Evolutionary conservation across 2,113 vertebrate genomes (phyloP), one percentile per base, ranked within the genome.

Genomic region (Phalacrocorax pelagicus): DNA sequence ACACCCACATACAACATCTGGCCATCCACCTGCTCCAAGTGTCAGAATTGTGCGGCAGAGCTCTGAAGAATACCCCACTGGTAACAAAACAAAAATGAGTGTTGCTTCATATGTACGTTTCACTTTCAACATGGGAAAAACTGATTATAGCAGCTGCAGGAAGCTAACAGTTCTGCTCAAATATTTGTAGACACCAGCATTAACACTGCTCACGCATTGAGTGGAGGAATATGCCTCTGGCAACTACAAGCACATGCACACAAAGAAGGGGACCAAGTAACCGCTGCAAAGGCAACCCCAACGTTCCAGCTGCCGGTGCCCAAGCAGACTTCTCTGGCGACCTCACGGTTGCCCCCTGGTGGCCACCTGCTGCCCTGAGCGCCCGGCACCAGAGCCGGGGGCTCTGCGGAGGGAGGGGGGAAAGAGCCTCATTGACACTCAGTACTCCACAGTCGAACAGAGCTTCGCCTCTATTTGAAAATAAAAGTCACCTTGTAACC

Each of bases 71-170:
- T 0, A 77, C 15, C 49, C 46, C 73, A 34, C 36, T 77, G n/a
- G 42, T 58, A 66, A 57, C 22, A 54, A 61, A 40, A 55, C 8
- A 5, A 38, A 82, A 79, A 30, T 1, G 0, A 26, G 2, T 1
- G 4, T 5, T n/a, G 67, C 27, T 80, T 80, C 36, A 49, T 14
- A n/a, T 0, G 9, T 0, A 44, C 0, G 0, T 13, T 70, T 78
- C 49, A 36, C 44, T 66, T 72, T 54, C 46, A 42, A 21, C 36
- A 13, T 2, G 23, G 12, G 30, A n/a, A 77, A 62, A 57, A 2
- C 2, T 2, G 14, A 9, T 40, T 19, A 42, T 0, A 44, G 82
- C 63, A 70, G 51, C 36, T 66, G 12, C 34, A 57, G 29, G 1
- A 66, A 59, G 65, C 1, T 29, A 55, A 34, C 30, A 66, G 46